Conservation (phyloP, 1,140 invertebrate genomes). For the Atta texana region DNA sequence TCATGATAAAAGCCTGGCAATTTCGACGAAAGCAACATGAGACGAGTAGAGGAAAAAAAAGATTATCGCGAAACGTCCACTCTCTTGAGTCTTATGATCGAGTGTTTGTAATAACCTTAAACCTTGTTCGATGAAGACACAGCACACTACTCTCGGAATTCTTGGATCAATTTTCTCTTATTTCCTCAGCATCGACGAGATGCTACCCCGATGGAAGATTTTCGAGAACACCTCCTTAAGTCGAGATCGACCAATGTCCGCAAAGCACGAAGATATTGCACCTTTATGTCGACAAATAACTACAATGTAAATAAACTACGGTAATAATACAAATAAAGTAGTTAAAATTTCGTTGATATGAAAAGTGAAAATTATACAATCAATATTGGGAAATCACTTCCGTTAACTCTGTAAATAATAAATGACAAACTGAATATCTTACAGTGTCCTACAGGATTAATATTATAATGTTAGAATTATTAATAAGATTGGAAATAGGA, state of each 20-base stretch:
- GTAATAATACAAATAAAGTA: background rate
- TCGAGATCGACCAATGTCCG: background rate
- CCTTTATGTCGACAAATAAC: background rate
- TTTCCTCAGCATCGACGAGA: background rate
- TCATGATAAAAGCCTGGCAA: slow-evolving; percentile 20
- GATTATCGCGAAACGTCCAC: background rate
- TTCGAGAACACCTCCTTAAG: slow-evolving; percentile 1
- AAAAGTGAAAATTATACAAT: background rate
- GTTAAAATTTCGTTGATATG: background rate
- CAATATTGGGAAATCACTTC: background rate
- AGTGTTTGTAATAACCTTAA: slow-evolving; percentile 53
- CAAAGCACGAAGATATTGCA: background rate
- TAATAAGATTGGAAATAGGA: background rate
- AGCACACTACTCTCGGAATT: background rate
- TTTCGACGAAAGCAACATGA: background rate
- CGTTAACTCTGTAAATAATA: background rate
- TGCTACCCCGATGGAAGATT: background rate
- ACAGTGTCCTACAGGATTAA: background rate
- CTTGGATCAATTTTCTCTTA: slow-evolving; percentile 10
- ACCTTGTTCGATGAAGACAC: slow-evolving; percentile 46
- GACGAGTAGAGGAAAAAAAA: background rate
- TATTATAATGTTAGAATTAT: background rate
- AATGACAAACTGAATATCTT: background rate
- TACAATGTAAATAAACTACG: background rate
- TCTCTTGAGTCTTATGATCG: background rate